Evolutionary conservation across 2,113 vertebrate genomes (phyloP).

Genomic region (Sylvia atricapilla): DNA sequence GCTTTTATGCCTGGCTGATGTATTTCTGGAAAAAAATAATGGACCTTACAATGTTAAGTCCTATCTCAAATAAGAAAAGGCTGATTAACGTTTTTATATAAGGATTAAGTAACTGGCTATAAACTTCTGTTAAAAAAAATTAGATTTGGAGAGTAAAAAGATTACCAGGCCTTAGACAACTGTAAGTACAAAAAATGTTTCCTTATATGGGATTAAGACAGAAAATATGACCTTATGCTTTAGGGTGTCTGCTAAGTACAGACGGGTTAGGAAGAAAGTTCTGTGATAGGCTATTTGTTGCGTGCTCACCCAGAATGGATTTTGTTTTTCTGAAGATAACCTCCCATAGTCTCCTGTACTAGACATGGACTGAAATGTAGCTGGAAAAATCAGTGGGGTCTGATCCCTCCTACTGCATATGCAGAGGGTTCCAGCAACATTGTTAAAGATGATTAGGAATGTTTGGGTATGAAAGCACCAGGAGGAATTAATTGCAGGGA

Average conservation of each 20-base stretch:
- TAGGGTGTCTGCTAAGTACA: not conserved
- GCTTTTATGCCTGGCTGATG: not conserved
- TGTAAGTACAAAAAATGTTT: not conserved
- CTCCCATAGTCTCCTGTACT: not conserved
- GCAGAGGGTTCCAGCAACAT: not conserved
- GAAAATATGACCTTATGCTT: not conserved
- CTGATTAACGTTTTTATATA: not conserved
- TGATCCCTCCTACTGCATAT: not conserved
- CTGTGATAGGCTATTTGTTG: not conserved
- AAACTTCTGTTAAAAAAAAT: not conserved
- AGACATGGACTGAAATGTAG: not conserved
- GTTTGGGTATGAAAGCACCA: not conserved
- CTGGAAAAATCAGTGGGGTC: not conserved
- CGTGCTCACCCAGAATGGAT: not conserved
- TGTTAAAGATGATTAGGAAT: not conserved
- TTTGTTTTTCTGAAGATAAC: not conserved
- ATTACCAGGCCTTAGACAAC: not conserved
- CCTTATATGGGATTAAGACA: constrained; percentile 15
- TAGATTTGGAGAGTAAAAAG: not conserved
- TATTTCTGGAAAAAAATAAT: not conserved
- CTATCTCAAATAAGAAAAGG: not conserved
- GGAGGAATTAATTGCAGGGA: not conserved
- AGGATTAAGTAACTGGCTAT: not conserved
- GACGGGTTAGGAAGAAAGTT: not conserved
- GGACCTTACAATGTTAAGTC: not conserved